Conservation (phyloP, 2,113 vertebrate species). For the Tragulus kanchil region DNA sequence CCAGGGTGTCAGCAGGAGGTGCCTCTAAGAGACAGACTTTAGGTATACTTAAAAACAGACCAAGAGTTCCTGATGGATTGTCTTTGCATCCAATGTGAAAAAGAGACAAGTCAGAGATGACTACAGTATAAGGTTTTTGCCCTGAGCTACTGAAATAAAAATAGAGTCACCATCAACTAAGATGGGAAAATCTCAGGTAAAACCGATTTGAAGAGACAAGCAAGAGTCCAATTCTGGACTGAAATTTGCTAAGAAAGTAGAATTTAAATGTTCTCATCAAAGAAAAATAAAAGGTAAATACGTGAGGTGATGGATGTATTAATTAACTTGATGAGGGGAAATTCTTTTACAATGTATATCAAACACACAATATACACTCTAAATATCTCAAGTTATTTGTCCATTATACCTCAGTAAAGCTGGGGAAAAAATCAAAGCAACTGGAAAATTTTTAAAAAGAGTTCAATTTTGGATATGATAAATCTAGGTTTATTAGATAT, state of each 20-base stretch:
- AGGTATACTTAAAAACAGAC: not conserved
- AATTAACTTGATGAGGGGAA: not conserved
- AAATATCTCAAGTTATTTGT: not conserved
- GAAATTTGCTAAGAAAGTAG: not conserved
- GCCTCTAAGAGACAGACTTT: not conserved
- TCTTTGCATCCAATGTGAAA: not conserved
- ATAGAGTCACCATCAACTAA: not conserved
- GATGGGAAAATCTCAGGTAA: not conserved
- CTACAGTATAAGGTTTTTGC: not conserved
- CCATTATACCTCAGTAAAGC: not conserved
- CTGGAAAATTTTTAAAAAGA: not conserved
- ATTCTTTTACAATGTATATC: not conserved
- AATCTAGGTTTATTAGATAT: not conserved
- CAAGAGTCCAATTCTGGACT: not conserved
- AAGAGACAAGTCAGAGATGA: not conserved
- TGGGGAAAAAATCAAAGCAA: not conserved
- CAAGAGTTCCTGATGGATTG: not conserved
- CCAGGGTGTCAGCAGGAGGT: not conserved
- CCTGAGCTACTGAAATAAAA: not conserved
- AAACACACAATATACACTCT: not conserved
- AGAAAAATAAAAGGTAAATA: not conserved
- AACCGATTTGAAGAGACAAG: not conserved
- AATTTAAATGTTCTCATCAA: not conserved
- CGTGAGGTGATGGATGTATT: not conserved
- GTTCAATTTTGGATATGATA: not conserved